Base-by-base conservation (phyloP, 2,113 vertebrate species). In the Lepidothrix coronata region DNA sequence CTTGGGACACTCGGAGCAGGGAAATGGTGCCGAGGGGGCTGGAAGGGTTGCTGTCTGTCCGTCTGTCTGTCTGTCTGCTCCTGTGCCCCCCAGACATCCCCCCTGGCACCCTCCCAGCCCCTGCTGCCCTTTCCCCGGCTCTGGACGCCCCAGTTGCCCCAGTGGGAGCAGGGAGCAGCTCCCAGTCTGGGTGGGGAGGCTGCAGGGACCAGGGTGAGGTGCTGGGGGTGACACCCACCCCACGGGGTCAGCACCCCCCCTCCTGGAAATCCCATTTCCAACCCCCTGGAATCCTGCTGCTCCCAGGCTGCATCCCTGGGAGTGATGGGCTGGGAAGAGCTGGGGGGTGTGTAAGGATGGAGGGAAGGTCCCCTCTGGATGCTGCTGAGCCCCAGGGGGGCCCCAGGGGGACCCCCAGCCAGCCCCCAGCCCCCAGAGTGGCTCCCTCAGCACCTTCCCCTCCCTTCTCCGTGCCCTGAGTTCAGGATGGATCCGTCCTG, bases 301-400 rank as follows among this genome's bases (percentile, higher is more conserved):
- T 48, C 62, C 48, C 9, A 0, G 24, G 27, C 30, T 41, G 14
- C 3, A 0, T 48, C 43, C 49, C 67, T 17, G 49, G 2, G 1
- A 44, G 37, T 5, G 5, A 28, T 11, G n/a, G 54, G 61, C 24
- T 55, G 48, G 33, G 48, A 20, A 8, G 19, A 30, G 19, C 6
- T 35, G 33, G 21, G 4, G 33, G 12, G 12, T 41, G 44, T n/a
- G 3, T 4, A 3, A 3, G 1, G 35, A 8, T 14, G 16, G 58
- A 48, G 35, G 20, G 23, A 49, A 49, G 7, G 16, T 11, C 11
- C 35, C n/a, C 49, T 30, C 20, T 5, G 1, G 51, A 25, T 14
- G 10, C 66, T 71, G 39, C 39, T 39, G n/a, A 66, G 44, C 37
- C 43, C 43, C 1, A 1, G 41, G 41, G 46, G 35, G 52, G 41